A percentile compares a stretch with the other conserved stretches of the same genome.
Conservation (phyloP, 92 coral and sea anemone species). For the Nematostella vectensis region DNA sequence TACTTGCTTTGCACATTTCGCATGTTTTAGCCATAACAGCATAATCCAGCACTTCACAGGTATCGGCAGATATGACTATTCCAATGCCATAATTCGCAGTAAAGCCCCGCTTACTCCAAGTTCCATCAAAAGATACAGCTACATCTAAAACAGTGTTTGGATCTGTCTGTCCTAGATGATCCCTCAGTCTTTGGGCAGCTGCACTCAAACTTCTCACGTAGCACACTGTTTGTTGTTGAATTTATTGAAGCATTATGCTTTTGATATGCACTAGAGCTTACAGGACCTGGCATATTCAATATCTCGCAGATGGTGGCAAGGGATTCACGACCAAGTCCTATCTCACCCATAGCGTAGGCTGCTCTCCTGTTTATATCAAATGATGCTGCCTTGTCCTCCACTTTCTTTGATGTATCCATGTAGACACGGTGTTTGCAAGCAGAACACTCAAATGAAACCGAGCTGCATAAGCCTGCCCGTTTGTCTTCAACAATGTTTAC, state of each 20-base stretch:
- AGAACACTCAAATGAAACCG: slow-evolving; percentile 7
- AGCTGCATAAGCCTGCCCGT: slow-evolving; percentile 26
- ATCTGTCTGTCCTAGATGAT: background rate
- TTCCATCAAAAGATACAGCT: slow-evolving; percentile 36
- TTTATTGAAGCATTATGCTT: slow-evolving; percentile 21
- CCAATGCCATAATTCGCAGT: slow-evolving; percentile 41
- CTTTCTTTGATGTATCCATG: slow-evolving; percentile 12
- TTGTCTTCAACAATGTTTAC: slow-evolving; percentile 21
- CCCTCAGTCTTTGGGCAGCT: slow-evolving; percentile 20
- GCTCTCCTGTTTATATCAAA: slow-evolving; percentile 26
- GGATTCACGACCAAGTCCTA: slow-evolving; percentile 28
- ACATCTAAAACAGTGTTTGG: slow-evolving; percentile 5
- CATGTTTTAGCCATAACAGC: slow-evolving; percentile 30
- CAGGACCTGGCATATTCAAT: slow-evolving; percentile 22
- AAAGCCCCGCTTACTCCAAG: slow-evolving; percentile 37
- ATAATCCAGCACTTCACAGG: slow-evolving; percentile 35
- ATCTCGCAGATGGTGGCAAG: slow-evolving; percentile 31
- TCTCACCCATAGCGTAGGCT: slow-evolving; percentile 24
- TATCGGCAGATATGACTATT: slow-evolving; percentile 32
- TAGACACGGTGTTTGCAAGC: slow-evolving; percentile 28
- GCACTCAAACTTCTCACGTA: slow-evolving; percentile 9
- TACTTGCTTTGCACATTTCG: slow-evolving; percentile 21
- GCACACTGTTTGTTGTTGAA: slow-evolving; percentile 7
- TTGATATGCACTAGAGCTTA: slow-evolving; percentile 16
- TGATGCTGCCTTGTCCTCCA: slow-evolving; percentile 7